Percentiles rank a stretch among this genome's conserved stretches.
Evolutionary conservation across 2,888 invertebrate species (phyloP).

Genomic region (Oeneis ivallda): DNA sequence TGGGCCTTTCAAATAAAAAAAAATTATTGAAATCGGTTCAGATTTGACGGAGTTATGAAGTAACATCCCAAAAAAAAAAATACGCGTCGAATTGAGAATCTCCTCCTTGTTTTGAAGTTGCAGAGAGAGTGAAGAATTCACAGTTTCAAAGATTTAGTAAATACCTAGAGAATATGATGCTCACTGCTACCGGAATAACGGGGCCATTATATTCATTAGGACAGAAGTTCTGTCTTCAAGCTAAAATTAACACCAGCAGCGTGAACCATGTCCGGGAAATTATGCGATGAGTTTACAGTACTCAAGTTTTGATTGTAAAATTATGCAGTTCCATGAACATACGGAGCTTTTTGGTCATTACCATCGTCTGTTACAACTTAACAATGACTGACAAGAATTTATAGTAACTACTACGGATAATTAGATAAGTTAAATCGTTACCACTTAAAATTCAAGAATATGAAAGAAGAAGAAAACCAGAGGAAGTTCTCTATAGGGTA

Average conservation of each 20-base stretch:
- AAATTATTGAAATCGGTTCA: too few relatives aligned
- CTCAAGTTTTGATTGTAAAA: slow-evolving; percentile 11
- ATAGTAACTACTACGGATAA: background rate
- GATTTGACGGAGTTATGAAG: too few relatives aligned
- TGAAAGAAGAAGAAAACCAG: too few relatives aligned
- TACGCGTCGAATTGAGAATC: too few relatives aligned
- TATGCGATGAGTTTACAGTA: slow-evolving; percentile 4
- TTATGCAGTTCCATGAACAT: background rate
- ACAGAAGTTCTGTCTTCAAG: slow-evolving; percentile 27
- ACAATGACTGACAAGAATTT: slow-evolving; percentile 2
- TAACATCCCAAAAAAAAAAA: too few relatives aligned
- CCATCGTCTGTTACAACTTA: background rate
- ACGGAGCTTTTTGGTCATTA: slow-evolving; percentile 2
- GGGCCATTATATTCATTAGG: slow-evolving; percentile 13
- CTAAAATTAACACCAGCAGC: slow-evolving; percentile 42
- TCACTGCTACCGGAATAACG: background rate
- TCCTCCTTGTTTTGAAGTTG: too few relatives aligned
- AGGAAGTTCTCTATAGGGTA: too few relatives aligned
- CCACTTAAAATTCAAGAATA: background rate
- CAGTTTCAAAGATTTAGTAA: too few relatives aligned
- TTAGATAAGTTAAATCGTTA: too few relatives aligned
- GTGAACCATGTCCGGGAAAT: slow-evolving; percentile 9
- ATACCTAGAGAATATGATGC: background rate
- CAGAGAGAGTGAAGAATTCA: too few relatives aligned
- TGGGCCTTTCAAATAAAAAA: too few relatives aligned